A percentile compares a stretch with the other conserved stretches of the same genome.
Evolutionary conservation across 2,797 vertebrate species (phyloP).

Genomic region (Cyclura pinguis): DNA sequence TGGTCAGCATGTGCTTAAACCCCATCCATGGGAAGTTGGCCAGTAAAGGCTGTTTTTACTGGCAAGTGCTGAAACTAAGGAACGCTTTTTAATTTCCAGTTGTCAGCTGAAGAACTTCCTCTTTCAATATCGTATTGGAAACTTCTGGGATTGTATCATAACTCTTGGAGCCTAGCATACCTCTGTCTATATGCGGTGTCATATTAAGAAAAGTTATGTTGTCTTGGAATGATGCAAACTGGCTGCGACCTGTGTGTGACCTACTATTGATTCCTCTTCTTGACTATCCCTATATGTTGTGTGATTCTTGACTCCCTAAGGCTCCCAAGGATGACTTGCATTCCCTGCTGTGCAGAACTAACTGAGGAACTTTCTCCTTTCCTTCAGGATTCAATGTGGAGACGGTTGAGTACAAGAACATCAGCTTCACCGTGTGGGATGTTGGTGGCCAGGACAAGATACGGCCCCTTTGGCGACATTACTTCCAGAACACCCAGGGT

Average conservation of each 20-base stretch:
- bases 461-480: slow-evolving; percentile 96
- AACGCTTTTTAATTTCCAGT: background rate
- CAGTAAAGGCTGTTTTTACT: background rate
- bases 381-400: slow-evolving; percentile 94
- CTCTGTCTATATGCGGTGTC: background rate
- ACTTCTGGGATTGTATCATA: background rate
- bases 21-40: background rate
- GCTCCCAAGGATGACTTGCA: slow-evolving; percentile 2
- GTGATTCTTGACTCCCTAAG: background rate
- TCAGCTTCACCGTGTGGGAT: slow-evolving; percentile 99
- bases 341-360: slow-evolving; percentile 12
- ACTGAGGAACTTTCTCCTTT: slow-evolving; percentile 32
- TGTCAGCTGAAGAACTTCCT: background rate
- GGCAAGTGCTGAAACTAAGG: background rate
- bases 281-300: background rate
- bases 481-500: slow-evolving; percentile 99
- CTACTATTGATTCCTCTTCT: background rate
- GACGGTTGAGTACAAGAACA: slow-evolving; percentile 98
- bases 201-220: background rate
- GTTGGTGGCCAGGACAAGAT: slow-evolving; percentile 99
- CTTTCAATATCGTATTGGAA: background rate
- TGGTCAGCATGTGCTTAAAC: background rate
- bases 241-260: background rate
- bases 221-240: background rate
- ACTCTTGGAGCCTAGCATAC: background rate